Evolutionary conservation across 1,140 invertebrate species (phyloP), one percentile per base, ranked within the genome.

Genomic region (Trachymyrmex cornetzi): DNA sequence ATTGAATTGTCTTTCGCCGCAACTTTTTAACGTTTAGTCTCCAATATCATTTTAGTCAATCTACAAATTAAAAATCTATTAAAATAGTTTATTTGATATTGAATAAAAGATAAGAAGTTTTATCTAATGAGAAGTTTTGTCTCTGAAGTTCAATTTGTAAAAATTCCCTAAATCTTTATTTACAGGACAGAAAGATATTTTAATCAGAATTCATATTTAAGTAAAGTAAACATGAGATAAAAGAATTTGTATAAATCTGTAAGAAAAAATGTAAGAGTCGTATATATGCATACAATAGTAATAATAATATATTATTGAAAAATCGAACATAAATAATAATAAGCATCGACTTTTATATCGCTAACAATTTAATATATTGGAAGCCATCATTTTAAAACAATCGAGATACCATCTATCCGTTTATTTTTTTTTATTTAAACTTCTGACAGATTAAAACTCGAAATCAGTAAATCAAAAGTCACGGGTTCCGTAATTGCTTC

Each of bases 401-500:
- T 16, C 7, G 30, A 5, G 5, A 27, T 2, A 38, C 0, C 0
- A 34, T n/a, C 3, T 22, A 53, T 22, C 2, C 2, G 0, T 53
- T 53, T 27, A 44, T 44, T 3, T 22, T 6, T 22, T 48, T 72
- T 14, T 16, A 22, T 19, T 75, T 27, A 19, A 84, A 71, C 11
- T 44, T 38, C 12, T 24, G 11, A 27, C 38, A 48, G 59, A 84
- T 84, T 74, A 30, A 84, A 84, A 74, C 38, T 63, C 5, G 0
- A 2, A 82, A 59, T 71, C 22, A 22, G 7, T 82, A 82, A 74
- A 59, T 38, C 67, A 27, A 38, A 82, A 72, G 38, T 82, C 19
- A 30, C 19, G 57, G 19, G 6, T 48, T 55, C 44, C 14, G 55
- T 82, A 82, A 82, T 82, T 82, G 55, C 67, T 48, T 82, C 55